Percentiles rank a stretch among this genome's conserved stretches.
These are phyloP conservation scores for Heliconius nattereri DNA, from an alignment of 1,140 invertebrate species.

Conservation along the genomic window DNA sequence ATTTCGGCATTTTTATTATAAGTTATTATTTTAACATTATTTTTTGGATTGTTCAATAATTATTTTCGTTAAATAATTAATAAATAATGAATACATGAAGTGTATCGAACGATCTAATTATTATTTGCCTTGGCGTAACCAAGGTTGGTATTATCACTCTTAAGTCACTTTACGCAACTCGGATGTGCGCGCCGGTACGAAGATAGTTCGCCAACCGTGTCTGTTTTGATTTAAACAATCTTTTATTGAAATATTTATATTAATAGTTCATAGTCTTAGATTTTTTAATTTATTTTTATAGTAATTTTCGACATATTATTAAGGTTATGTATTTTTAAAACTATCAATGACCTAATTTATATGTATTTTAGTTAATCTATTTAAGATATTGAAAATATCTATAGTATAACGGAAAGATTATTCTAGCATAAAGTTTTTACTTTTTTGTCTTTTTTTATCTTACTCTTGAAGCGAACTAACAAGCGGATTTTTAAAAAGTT, in stretches of 20 bases:
- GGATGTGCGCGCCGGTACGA: conserved; percentile 60
- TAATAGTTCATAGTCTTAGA: background rate
- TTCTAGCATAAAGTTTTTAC: no score
- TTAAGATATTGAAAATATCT: no score
- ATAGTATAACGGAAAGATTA: no score
- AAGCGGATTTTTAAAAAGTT: no score
- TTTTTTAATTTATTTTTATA: background rate
- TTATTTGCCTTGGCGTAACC: conserved; percentile 55
- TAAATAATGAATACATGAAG: conserved; percentile 11
- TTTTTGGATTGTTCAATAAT: conserved; percentile 27
- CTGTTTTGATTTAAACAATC: conserved; percentile 29
- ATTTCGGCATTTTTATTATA: background rate
- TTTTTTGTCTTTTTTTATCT: no score
- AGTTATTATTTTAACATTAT: conserved; percentile 4
- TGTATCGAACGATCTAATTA: conserved; percentile 52
- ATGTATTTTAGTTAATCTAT: no score
- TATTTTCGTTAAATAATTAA: conserved; percentile 25
- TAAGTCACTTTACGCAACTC: conserved; percentile 56
- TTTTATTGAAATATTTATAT: background rate
- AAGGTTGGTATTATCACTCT: conserved; percentile 59
- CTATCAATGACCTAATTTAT: no score
- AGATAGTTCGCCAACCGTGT: conserved; percentile 48
- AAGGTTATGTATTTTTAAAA: background rate
- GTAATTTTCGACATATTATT: background rate
- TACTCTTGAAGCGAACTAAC: no score